phyloP scores from a whole-genome alignment of 2,113 vertebrate species.

The Pseudopodoces humilis region DNA sequence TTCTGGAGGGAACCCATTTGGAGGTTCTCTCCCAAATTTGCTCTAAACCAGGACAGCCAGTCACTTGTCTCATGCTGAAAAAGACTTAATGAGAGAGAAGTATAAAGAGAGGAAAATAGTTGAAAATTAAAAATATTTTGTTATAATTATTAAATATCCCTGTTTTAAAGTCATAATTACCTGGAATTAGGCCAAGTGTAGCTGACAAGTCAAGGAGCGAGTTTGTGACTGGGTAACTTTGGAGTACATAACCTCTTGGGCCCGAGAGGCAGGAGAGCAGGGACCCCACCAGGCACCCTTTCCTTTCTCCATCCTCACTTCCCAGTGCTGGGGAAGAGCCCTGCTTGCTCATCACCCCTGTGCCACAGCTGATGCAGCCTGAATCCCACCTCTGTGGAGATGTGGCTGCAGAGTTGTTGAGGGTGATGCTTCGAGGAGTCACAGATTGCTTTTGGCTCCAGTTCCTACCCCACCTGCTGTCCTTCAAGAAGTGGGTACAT shows the following conservation, averaged over 20 bases:
- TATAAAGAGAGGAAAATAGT: not conserved
- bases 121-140: not conserved
- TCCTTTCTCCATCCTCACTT: not conserved
- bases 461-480: not conserved
- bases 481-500: not conserved
- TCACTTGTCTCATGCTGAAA: constrained; percentile 1
- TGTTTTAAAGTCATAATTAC: not conserved
- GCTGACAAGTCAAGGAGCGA: not conserved
- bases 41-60: not conserved
- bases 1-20: too few relatives aligned
- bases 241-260: not conserved
- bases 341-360: not conserved
- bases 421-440: not conserved
- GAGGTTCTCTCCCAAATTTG: too few relatives aligned
- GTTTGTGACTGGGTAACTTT: not conserved
- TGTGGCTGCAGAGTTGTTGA: not conserved
- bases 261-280: not conserved
- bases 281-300: not conserved
- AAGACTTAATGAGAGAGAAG: not conserved
- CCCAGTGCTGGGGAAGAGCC: not conserved
- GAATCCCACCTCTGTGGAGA: not conserved
- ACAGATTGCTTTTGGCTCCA: not conserved
- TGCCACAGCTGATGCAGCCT: not conserved
- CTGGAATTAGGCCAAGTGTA: not conserved
- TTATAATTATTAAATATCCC: not conserved